Percentiles rank a stretch among this genome's conserved stretches.
Evolutionary conservation across 2,113 vertebrate genomes (phyloP).

Genomic region (Coptodon rendalli): DNA sequence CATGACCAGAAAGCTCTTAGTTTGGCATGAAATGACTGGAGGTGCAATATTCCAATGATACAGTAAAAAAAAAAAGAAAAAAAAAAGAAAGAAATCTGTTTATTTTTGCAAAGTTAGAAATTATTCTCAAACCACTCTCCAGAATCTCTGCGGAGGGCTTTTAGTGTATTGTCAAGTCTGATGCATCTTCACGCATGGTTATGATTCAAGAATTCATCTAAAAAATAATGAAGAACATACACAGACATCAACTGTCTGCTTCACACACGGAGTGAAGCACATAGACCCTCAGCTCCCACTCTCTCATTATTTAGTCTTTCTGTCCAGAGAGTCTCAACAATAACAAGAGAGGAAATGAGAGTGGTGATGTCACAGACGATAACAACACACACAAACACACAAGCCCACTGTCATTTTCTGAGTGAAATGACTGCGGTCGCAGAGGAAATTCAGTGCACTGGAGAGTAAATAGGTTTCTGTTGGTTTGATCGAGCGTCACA

Average conservation of each 20-base stretch:
- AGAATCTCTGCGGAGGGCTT: neutral
- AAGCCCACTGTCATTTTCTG: conserved; percentile 51
- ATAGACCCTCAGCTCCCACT: conserved; percentile 8
- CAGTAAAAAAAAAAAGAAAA: neutral
- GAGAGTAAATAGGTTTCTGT: conserved; percentile 51
- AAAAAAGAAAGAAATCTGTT: neutral
- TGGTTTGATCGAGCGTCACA: neutral
- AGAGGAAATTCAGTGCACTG: conserved; percentile 47
- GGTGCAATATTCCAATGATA: neutral
- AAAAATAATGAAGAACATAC: neutral
- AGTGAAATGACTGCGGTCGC: conserved; percentile 45
- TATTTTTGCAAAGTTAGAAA: neutral
- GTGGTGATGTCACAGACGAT: conserved; percentile 57
- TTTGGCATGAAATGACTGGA: neutral
- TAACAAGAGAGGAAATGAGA: conserved; percentile 63
- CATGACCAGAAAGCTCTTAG: neutral
- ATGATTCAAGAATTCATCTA: conserved; percentile 4
- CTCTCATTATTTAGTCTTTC: conserved; percentile 59
- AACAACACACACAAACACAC: conserved; percentile 19
- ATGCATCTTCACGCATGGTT: neutral
- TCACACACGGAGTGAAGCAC: neutral
- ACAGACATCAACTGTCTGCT: neutral
- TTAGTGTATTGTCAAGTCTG: neutral
- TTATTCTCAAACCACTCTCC: neutral
- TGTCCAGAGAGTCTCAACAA: conserved; percentile 42